phyloP scores from a whole-genome alignment of 2,888 invertebrate species.

The Melanchra persicariae region DNA sequence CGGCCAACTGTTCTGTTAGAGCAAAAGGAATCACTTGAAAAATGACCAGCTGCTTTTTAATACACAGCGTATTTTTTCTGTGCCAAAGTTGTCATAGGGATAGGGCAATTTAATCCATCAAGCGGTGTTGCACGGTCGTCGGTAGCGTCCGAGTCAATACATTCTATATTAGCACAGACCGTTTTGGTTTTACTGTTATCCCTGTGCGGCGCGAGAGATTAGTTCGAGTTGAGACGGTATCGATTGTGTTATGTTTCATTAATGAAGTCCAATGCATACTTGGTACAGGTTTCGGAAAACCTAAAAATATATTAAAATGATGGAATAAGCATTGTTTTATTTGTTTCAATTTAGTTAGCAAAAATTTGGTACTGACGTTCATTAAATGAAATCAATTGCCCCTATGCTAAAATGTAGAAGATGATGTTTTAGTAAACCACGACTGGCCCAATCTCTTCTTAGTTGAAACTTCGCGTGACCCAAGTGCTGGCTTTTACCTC shows the following conservation, averaged over 20 bases:
- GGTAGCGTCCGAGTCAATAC: slow-evolving; percentile 86
- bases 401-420: no score
- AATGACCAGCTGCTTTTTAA: slow-evolving; percentile 91
- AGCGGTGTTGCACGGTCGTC: slow-evolving; percentile 81
- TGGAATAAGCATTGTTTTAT: background rate
- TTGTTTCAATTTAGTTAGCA: background rate
- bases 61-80: slow-evolving; percentile 89
- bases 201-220: slow-evolving; percentile 79
- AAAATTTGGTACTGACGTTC: background rate
- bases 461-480: no score
- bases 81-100: slow-evolving; percentile 90
- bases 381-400: background rate
- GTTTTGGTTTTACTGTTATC: slow-evolving; percentile 88
- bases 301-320: background rate
- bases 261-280: slow-evolving; percentile 8
- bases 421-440: background rate
- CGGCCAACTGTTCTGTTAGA: slow-evolving; percentile 84
- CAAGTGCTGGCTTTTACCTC: no score
- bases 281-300: background rate
- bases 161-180: slow-evolving; percentile 88
- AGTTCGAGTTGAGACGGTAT: slow-evolving; percentile 70
- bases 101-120: slow-evolving; percentile 91
- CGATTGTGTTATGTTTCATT: slow-evolving; percentile 46
- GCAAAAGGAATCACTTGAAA: slow-evolving; percentile 90
- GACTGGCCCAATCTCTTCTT: background rate